Evolutionary conservation across 37 sponge, comb jelly and placozoan species (phyloP), one percentile per base, ranked within the genome.

Genomic region (Haliclona indistincta): DNA sequence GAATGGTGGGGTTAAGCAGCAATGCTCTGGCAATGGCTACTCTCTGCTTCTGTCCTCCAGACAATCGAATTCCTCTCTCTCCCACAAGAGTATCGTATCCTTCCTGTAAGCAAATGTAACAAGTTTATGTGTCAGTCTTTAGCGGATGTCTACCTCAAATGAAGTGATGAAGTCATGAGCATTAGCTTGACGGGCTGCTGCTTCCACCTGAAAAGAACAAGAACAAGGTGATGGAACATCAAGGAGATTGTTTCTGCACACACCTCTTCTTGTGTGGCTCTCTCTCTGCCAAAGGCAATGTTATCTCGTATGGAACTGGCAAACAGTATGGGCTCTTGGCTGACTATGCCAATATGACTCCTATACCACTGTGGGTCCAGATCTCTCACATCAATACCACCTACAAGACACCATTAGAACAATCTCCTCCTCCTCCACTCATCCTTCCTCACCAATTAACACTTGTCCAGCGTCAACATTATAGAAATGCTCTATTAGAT

Each of bases 301-400:
- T 93, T 93, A 32, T 93, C 94, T 37, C 60, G 51, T 35, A 93
- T 89, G 28, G 94, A 73, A 44, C 83, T 56, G 40, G 88, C 94
- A 85, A 93, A 93, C 64, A 93, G 76, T 2, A 93, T 86, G 19
- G 94, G 94, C 65, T 93, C 94, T 53, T 93, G 94, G 42, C 85
- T 88, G 36, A 93, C 94, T 1, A 93, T 56, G 25, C 85, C 86
- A 37, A 93, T 84, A 60, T 85, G 86, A 0, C 63, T 41, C 8
- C 94, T 63, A 43, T 78, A 88, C 94, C 94, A 93, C 1, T 15
- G 32, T 15, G 94, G 89, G 34, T 93, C 89, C 35, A 93, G 56
- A 4, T 84, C 76, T 22, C 61, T 54, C 49, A 93, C 7, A 53
- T 93, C 53, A 28, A 62, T 33, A 13, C 70, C 77, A 63, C 87